Conservation (phyloP, 1,140 invertebrate species). For the Ditylenchus dipsaci region DNA sequence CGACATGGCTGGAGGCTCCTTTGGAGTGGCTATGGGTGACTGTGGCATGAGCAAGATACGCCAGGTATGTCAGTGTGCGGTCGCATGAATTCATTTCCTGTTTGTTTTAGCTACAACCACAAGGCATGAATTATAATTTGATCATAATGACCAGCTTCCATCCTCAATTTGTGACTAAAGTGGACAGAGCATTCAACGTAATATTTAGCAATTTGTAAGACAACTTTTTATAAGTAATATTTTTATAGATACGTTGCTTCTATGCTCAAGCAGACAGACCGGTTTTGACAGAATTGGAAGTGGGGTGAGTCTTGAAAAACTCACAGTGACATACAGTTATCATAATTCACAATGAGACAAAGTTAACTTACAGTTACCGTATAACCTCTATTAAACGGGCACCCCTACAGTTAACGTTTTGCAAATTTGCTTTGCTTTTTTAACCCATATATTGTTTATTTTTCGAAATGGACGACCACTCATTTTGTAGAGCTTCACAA, state of each 20-base stretch:
- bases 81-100: background rate
- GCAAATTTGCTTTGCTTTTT: too few relatives aligned
- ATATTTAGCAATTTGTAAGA: background rate
- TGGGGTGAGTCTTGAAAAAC: slow-evolving; percentile 28
- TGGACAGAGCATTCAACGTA: slow-evolving; percentile 46
- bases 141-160: slow-evolving; percentile 45
- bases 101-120: slow-evolving; percentile 42
- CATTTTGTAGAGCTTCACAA: too few relatives aligned
- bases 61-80: slow-evolving; percentile 14
- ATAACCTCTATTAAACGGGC: too few relatives aligned
- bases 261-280: slow-evolving; percentile 39
- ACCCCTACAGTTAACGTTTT: too few relatives aligned
- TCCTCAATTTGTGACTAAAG: slow-evolving; percentile 47
- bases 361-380: too few relatives aligned
- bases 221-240: background rate
- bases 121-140: slow-evolving; percentile 39
- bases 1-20: slow-evolving; percentile 2
- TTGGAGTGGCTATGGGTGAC: slow-evolving; percentile 21
- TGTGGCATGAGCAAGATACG: slow-evolving; percentile 31
- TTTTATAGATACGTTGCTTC: slow-evolving; percentile 27
- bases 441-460: too few relatives aligned
- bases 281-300: slow-evolving; percentile 37
- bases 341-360: too few relatives aligned
- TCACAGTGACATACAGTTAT: background rate
- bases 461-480: too few relatives aligned